Conservation (phyloP, 2,888 invertebrate species). For the Oligia fasciuncula region DNA sequence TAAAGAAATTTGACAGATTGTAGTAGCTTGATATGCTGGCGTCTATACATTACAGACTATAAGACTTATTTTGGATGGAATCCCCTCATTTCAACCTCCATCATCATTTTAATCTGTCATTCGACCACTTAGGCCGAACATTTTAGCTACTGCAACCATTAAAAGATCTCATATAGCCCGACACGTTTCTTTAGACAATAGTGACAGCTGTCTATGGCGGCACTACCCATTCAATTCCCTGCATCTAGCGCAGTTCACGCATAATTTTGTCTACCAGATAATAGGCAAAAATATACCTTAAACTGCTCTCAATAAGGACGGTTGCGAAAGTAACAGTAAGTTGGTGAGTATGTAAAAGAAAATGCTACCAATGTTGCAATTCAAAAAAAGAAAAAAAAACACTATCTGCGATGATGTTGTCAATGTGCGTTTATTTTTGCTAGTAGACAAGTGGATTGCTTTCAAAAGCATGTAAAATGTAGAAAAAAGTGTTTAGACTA, state of each 20-base stretch:
- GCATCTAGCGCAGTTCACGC: slow-evolving; percentile 65
- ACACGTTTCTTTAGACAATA: slow-evolving; percentile 70
- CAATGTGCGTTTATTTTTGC: slow-evolving; percentile 33
- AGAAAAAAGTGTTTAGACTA: not conserved
- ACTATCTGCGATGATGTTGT: slow-evolving; percentile 34
- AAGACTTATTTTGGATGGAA: not conserved
- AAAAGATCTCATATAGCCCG: slow-evolving; percentile 70
- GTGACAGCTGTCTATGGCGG: slow-evolving; percentile 69
- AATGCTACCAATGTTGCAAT: slow-evolving; percentile 61
- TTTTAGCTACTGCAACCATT: slow-evolving; percentile 74
- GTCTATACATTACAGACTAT: too few relatives aligned
- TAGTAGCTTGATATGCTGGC: too few relatives aligned
- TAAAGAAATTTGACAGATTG: too few relatives aligned
- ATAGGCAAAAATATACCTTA: slow-evolving; percentile 35
- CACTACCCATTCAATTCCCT: slow-evolving; percentile 70
- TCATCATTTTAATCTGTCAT: slow-evolving; percentile 79
- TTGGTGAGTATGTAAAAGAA: slow-evolving; percentile 58
- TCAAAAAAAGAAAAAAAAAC: slow-evolving; percentile 62
- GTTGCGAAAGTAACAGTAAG: slow-evolving; percentile 3
- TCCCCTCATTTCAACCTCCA: slow-evolving; percentile 39
- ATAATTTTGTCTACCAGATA: not conserved
- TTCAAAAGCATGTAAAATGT: not conserved
- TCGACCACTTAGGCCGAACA: slow-evolving; percentile 77
- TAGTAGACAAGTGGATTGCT: slow-evolving; percentile 26
- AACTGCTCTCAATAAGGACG: fast-evolving